A percentile compares a stretch with the other conserved stretches of the same genome.
phyloP scores from a whole-genome alignment of 1,140 invertebrate species.

The Cheumatopsyche charites region DNA sequence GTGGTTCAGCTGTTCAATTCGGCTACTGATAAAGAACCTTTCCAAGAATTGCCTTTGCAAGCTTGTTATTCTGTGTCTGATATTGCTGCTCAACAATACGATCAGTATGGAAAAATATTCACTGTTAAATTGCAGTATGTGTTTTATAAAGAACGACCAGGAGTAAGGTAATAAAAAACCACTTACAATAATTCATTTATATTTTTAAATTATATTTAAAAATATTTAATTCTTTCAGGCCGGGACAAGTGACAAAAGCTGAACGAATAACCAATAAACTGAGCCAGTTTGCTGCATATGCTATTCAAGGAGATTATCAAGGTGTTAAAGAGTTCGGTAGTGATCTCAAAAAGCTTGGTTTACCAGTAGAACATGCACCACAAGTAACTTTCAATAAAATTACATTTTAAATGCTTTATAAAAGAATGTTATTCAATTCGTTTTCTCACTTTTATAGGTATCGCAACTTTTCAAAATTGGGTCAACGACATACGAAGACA shows the following conservation, averaged over 20 bases:
- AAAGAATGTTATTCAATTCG: not conserved
- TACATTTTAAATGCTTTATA: slow-evolving; percentile 14
- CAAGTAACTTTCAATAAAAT: slow-evolving; percentile 63
- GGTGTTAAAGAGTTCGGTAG: slow-evolving; percentile 92
- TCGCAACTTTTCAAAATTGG: slow-evolving; percentile 97
- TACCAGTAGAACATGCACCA: slow-evolving; percentile 97
- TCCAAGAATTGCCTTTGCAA: slow-evolving; percentile 91
- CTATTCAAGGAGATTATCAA: slow-evolving; percentile 92
- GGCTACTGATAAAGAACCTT: slow-evolving; percentile 86
- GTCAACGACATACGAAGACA: slow-evolving; percentile 84
- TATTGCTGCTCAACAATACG: slow-evolving; percentile 94
- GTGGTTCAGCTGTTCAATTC: slow-evolving; percentile 86
- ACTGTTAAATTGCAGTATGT: slow-evolving; percentile 98
- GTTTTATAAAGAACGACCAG: slow-evolving; percentile 97
- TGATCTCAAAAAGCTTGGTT: slow-evolving; percentile 88
- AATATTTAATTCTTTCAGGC: slow-evolving; percentile 58
- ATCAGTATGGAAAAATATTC: slow-evolving; percentile 99
- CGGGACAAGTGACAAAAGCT: slow-evolving; percentile 94
- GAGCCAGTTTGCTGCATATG: slow-evolving; percentile 92
- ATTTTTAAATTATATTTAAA: not conserved
- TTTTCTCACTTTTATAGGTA: slow-evolving; percentile 64
- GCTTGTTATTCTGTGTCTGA: slow-evolving; percentile 92
- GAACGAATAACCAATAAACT: slow-evolving; percentile 89
- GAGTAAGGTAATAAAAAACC: slow-evolving; percentile 67
- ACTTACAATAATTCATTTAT: not conserved